These are phyloP conservation scores for Synchiropus splendidus DNA, from an alignment of 2,113 vertebrate species.

Conservation along the genomic window DNA sequence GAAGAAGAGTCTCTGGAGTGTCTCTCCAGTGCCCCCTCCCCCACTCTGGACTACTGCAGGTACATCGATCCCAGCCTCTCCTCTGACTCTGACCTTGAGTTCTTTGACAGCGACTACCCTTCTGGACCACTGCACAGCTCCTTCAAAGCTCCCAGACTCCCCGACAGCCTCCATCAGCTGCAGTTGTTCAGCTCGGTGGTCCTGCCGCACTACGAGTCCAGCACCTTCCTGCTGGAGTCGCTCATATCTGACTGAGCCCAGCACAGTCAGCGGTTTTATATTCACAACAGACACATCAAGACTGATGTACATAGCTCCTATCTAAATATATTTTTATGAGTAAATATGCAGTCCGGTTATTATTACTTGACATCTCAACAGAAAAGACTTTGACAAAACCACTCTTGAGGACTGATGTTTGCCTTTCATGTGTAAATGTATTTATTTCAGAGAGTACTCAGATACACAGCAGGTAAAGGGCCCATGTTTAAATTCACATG, in stretches of 20 bases:
- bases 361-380: too few species aligned
- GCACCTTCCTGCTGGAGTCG: slow-evolving; percentile 80
- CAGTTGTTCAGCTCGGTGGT: slow-evolving; percentile 67
- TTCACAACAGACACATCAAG: slow-evolving; percentile 16
- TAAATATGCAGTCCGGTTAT: too few species aligned
- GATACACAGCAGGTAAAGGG: too few species aligned
- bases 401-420: too few species aligned
- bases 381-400: too few species aligned
- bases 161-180: slow-evolving; percentile 65
- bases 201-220: slow-evolving; percentile 67
- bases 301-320: too few species aligned
- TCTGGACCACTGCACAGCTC: slow-evolving; percentile 78
- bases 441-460: too few species aligned
- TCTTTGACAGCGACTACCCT: slow-evolving; percentile 83
- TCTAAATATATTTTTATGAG: too few species aligned
- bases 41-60: slow-evolving; percentile 62
- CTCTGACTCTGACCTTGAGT: slow-evolving; percentile 82
- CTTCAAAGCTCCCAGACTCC: slow-evolving; percentile 70
- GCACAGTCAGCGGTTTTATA: slow-evolving; percentile 53
- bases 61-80: slow-evolving; percentile 82
- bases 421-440: too few species aligned
- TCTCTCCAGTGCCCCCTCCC: slow-evolving; percentile 53
- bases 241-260: slow-evolving; percentile 72
- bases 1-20: slow-evolving; percentile 50
- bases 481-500: too few species aligned